Conservation (phyloP, 2,113 vertebrate genomes). For the Calidris pygmaea region DNA sequence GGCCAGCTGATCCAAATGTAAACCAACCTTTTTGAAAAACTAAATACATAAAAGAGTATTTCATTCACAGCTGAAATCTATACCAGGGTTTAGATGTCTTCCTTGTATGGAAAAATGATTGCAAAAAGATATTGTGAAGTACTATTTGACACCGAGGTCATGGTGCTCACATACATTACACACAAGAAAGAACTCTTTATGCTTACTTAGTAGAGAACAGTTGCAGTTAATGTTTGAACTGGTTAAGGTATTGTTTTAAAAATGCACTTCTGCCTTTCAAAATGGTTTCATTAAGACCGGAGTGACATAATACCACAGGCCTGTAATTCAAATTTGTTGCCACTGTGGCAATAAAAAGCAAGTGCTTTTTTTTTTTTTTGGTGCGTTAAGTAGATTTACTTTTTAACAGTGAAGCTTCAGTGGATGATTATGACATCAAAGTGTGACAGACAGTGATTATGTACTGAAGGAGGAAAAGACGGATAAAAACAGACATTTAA, state of each 20-base stretch:
- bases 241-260: constrained; percentile 63
- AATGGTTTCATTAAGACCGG: constrained; percentile 26
- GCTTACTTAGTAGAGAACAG: constrained; percentile 38
- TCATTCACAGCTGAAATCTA: constrained; percentile 7
- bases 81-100: constrained; percentile 4
- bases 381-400: constrained; percentile 76
- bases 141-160: constrained; percentile 23
- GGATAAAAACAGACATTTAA: constrained; percentile 73
- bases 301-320: constrained; percentile 24
- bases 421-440: constrained; percentile 83
- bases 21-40: background rate
- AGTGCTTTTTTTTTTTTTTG: background rate
- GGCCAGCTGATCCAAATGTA: background rate
- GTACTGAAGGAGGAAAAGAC: constrained; percentile 65
- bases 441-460: constrained; percentile 79
- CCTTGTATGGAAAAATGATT: background rate
- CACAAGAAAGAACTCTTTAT: background rate
- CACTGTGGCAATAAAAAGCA: constrained; percentile 10
- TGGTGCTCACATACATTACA: background rate
- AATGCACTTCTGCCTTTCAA: constrained; percentile 45
- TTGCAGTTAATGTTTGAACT: constrained; percentile 50
- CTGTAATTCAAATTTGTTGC: constrained; percentile 60
- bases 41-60: constrained; percentile 2
- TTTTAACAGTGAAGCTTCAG: constrained; percentile 67
- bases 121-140: constrained; percentile 7